Evolutionary conservation across 1,140 invertebrate species (phyloP).

Genomic region (Drosophila murphyi): DNA sequence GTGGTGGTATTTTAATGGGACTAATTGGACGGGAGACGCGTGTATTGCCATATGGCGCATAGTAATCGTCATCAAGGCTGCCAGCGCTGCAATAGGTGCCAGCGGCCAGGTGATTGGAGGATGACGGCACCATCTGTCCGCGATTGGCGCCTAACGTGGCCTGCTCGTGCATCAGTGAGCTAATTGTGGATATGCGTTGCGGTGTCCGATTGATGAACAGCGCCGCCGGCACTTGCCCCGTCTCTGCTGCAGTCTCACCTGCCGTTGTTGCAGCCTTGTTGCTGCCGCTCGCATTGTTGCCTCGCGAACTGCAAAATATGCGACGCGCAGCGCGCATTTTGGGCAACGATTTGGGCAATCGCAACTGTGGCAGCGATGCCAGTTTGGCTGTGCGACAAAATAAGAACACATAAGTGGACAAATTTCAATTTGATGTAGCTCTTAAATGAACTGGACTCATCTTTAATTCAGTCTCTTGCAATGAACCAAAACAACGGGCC

Average conservation of each 20-base stretch:
- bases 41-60: conserved; percentile 47
- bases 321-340: conserved; percentile 71
- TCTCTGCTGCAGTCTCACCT: conserved; percentile 1
- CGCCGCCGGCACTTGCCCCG: conserved; percentile 39
- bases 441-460: no score
- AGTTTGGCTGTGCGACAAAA: conserved; percentile 52
- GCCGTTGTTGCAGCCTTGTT: neutral
- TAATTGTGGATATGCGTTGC: conserved; percentile 74
- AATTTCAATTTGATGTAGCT: no score
- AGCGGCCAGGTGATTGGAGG: conserved; percentile 16
- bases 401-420: neutral
- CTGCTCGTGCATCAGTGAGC: conserved; percentile 70
- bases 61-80: conserved; percentile 77
- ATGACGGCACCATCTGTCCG: neutral
- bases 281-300: conserved; percentile 33
- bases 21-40: conserved; percentile 59
- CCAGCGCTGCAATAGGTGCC: conserved; percentile 68
- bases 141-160: neutral
- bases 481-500: no score
- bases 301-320: conserved; percentile 66
- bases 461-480: no score
- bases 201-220: conserved; percentile 78
- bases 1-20: conserved; percentile 48
- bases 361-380: conserved; percentile 65
- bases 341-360: conserved; percentile 71